A percentile compares a stretch with the other conserved stretches of the same genome.
phyloP scores from a whole-genome alignment of 2,888 invertebrate genomes.

The Protula sp. region DNA sequence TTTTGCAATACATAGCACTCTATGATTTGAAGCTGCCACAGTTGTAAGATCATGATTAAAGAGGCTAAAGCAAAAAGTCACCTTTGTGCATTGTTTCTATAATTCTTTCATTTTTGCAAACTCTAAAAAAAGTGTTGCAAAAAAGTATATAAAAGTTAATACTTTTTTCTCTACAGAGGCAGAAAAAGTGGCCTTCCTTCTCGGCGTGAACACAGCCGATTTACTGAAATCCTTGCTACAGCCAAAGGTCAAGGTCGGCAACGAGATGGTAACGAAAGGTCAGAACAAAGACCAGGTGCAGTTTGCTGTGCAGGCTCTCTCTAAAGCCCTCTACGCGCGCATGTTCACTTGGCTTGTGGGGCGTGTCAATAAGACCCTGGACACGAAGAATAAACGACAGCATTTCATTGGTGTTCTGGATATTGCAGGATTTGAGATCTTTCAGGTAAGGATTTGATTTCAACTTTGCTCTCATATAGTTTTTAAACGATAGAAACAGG shows the following conservation, averaged over 20 bases:
- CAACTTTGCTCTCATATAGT: too few species aligned
- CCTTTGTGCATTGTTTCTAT: too few species aligned
- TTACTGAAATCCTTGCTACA: slow-evolving; percentile 75
- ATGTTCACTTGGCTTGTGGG: slow-evolving; percentile 80
- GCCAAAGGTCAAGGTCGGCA: slow-evolving; percentile 94
- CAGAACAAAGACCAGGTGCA: slow-evolving; percentile 77
- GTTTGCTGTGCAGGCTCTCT: slow-evolving; percentile 56
- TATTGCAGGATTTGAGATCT: slow-evolving; percentile 99
- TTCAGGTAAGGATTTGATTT: too few species aligned
- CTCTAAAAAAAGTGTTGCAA: too few species aligned
- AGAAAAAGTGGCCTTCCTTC: slow-evolving; percentile 84
- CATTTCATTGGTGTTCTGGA: slow-evolving; percentile 99
- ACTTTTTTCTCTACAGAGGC: slow-evolving; percentile 61
- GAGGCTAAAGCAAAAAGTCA: too few species aligned
- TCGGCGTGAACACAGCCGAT: slow-evolving; percentile 81
- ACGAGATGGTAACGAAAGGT: slow-evolving; percentile 98
- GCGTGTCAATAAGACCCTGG: slow-evolving; percentile 99
- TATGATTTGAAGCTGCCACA: too few species aligned
- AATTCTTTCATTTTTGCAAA: too few species aligned
- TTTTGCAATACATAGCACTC: too few species aligned
- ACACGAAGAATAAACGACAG: slow-evolving; percentile 96
- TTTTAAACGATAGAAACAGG: too few species aligned
- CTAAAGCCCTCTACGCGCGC: slow-evolving; percentile 56
- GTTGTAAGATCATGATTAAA: too few species aligned
- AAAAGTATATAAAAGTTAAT: neutral